Conservation (phyloP, 2,797 vertebrate genomes). For the Clarias pachynema region DNA sequence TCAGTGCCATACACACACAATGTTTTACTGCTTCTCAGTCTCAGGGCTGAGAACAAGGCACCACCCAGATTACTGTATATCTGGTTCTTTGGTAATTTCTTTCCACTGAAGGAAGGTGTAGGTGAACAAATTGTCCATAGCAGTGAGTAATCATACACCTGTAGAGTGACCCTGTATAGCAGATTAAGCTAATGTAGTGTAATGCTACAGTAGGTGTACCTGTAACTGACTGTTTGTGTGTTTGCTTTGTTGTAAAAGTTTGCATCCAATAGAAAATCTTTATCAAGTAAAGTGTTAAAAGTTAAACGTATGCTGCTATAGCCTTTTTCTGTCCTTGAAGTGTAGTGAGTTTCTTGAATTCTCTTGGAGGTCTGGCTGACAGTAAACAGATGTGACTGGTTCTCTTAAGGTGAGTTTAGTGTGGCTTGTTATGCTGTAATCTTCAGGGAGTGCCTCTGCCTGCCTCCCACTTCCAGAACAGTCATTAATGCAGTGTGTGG, state of each 20-base stretch:
- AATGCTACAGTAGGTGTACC: neutral
- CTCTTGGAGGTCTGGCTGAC: neutral
- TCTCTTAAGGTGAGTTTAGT: slow-evolving; percentile 30
- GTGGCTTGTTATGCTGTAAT: slow-evolving; percentile 30
- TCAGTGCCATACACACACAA: neutral
- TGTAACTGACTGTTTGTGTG: neutral
- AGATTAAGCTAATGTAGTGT: neutral
- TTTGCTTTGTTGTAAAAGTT: neutral
- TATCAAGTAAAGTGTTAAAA: neutral
- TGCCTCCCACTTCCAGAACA: slow-evolving; percentile 20
- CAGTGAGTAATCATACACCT: neutral
- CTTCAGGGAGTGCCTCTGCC: slow-evolving; percentile 41
- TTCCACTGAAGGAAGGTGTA: neutral
- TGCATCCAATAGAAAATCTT: neutral
- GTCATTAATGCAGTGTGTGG: slow-evolving; percentile 28
- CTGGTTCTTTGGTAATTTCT: neutral
- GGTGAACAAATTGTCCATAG: neutral
- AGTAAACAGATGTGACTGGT: slow-evolving; percentile 25
- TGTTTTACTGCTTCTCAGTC: neutral
- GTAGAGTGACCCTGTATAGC: neutral
- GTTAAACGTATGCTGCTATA: neutral
- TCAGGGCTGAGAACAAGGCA: neutral
- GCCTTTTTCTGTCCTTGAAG: neutral
- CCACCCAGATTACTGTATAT: neutral
- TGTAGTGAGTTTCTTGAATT: neutral